Evolutionary conservation across 2,113 vertebrate species (phyloP).

Genomic region (Strigops habroptila): DNA sequence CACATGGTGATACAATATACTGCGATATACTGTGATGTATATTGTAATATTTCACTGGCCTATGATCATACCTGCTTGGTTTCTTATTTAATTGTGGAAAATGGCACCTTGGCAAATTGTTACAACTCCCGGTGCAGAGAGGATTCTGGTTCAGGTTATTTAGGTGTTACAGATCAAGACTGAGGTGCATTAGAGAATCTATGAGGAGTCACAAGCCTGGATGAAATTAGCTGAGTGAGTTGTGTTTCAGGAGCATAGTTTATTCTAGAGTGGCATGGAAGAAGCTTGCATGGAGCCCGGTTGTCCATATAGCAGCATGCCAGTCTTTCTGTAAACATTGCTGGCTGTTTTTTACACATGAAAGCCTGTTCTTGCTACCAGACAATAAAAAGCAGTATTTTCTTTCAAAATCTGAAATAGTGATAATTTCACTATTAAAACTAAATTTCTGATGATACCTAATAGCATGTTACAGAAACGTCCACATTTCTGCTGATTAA

Average conservation of each 20-base stretch:
- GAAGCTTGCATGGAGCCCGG: background rate
- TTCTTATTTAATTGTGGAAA: background rate
- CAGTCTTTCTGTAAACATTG: background rate
- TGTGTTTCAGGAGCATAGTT: background rate
- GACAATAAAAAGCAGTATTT: background rate
- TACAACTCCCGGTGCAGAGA: accelerated
- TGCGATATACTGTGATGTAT: background rate
- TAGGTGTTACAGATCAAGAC: constrained; percentile 33
- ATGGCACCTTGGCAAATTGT: background rate
- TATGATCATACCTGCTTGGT: accelerated
- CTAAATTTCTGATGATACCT: background rate
- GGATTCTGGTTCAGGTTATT: background rate
- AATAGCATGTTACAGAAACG: background rate
- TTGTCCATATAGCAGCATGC: background rate
- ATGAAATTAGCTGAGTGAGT: background rate
- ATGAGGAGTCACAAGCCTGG: background rate
- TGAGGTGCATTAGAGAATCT: constrained; percentile 58
- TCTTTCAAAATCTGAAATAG: background rate
- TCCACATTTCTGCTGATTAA: background rate
- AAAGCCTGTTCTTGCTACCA: background rate
- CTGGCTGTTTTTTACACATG: background rate
- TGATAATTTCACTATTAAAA: background rate
- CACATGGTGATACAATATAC: background rate
- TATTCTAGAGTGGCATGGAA: background rate
- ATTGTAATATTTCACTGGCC: background rate